Percentiles rank a stretch among this genome's conserved stretches.
phyloP scores from a whole-genome alignment of 1,140 invertebrate genomes.

The Megathymus violae region DNA sequence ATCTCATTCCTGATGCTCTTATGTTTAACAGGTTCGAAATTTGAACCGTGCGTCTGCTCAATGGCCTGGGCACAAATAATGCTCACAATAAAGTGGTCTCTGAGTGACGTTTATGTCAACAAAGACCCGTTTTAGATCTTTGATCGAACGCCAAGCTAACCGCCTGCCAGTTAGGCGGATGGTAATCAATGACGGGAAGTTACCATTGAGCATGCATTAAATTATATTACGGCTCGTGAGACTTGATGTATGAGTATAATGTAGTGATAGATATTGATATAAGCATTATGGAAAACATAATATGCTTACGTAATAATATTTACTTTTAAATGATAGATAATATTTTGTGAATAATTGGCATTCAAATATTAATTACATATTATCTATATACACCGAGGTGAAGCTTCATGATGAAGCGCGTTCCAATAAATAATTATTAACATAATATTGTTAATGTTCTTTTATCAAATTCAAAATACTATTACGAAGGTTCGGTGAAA shows the following conservation, averaged over 20 bases:
- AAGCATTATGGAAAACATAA: not conserved
- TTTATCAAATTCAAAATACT: too few species aligned
- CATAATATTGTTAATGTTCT: too few species aligned
- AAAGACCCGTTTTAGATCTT: slow-evolving; percentile 62
- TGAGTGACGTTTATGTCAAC: slow-evolving; percentile 62
- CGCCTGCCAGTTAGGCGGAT: slow-evolving; percentile 40
- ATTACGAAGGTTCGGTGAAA: too few species aligned
- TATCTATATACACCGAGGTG: too few species aligned
- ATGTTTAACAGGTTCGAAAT: too few species aligned
- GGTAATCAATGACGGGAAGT: slow-evolving; percentile 35
- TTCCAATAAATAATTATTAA: too few species aligned
- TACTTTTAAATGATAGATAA: too few species aligned
- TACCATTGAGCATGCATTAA: slow-evolving; percentile 23
- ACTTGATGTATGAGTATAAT: slow-evolving; percentile 19
- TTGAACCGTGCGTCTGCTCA: not conserved
- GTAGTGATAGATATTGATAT: slow-evolving; percentile 6
- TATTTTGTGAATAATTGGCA: too few species aligned
- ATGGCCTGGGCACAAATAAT: slow-evolving; percentile 33
- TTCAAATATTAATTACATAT: too few species aligned
- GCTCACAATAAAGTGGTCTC: slow-evolving; percentile 44
- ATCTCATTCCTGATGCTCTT: too few species aligned
- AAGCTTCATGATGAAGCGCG: too few species aligned
- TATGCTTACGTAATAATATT: too few species aligned
- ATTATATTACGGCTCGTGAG: slow-evolving; percentile 26
- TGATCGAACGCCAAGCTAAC: slow-evolving; percentile 70